Conservation (phyloP, 23 tunicate genomes). For the Oikopleura dioica region DNA sequence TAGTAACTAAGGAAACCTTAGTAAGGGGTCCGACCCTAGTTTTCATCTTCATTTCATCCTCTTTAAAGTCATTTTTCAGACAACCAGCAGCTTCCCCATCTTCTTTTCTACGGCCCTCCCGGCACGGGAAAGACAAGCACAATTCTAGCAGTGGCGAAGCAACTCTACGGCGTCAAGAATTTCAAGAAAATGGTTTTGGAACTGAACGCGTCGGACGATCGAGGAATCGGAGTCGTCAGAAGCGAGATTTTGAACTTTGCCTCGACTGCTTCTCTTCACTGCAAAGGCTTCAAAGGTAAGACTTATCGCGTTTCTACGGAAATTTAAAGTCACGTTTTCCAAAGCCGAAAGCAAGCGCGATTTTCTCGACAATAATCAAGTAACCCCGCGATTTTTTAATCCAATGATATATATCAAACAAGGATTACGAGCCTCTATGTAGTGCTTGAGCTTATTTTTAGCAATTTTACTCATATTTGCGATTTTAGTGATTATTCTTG, state of each 20-base stretch:
- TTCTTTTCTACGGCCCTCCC: constrained; percentile 88
- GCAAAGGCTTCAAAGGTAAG: constrained; percentile 33
- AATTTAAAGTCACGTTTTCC: too few species aligned
- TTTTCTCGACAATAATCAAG: too few species aligned
- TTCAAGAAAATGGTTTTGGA: constrained; percentile 74
- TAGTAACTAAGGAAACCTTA: too few species aligned
- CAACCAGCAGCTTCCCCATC: constrained; percentile 61
- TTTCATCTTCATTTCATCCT: too few species aligned
- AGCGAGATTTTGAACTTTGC: constrained; percentile 75
- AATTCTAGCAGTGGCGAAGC: constrained; percentile 65
- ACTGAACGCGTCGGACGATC: constrained; percentile 83
- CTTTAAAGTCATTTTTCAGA: too few species aligned
- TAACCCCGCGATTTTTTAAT: too few species aligned
- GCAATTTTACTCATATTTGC: not conserved
- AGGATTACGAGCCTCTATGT: too few species aligned
- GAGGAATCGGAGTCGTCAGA: constrained; percentile 76
- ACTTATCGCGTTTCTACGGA: too few species aligned
- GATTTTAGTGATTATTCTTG: constrained; percentile 44
- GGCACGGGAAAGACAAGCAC: constrained; percentile 96
- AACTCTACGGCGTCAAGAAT: constrained; percentile 43
- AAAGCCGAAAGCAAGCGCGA: too few species aligned
- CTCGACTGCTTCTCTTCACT: constrained; percentile 61
- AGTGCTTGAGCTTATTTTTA: not conserved
- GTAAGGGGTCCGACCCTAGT: too few species aligned
- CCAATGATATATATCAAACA: too few species aligned